Percentiles rank a stretch among this genome's conserved stretches.
phyloP scores from a whole-genome alignment of 2,113 vertebrate species.

The Carollia perspicillata region DNA sequence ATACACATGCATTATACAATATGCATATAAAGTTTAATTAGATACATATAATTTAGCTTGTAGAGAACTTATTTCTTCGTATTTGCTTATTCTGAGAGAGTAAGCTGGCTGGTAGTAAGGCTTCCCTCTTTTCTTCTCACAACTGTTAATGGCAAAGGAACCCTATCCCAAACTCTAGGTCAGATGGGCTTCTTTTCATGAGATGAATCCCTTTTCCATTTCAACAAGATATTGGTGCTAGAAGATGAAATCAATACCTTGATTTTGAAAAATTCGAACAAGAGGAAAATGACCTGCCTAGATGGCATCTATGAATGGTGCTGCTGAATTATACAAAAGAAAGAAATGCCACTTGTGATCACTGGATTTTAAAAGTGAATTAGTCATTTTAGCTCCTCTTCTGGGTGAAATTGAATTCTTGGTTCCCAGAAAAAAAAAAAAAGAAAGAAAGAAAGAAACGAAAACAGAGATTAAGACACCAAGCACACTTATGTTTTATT shows the following conservation, averaged over 20 bases:
- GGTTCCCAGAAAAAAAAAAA: background rate
- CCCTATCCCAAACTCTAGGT: background rate
- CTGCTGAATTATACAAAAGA: constrained; percentile 3
- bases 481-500: background rate
- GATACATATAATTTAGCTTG: background rate
- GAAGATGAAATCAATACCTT: constrained; percentile 48
- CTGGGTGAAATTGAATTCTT: background rate
- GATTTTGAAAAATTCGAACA: constrained; percentile 38
- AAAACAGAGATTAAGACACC: background rate
- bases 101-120: background rate
- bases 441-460: background rate
- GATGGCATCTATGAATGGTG: background rate
- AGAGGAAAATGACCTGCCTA: constrained; percentile 8
- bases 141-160: background rate
- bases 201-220: constrained; percentile 29
- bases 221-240: constrained; percentile 1
- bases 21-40: background rate
- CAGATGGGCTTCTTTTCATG: background rate
- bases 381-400: background rate
- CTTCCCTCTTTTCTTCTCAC: background rate
- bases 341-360: background rate
- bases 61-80: background rate
- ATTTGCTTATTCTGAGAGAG: background rate
- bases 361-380: constrained; percentile 1
- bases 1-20: background rate